Percentiles rank a stretch among this genome's conserved stretches.
phyloP scores from a whole-genome alignment of 2,113 vertebrate genomes.

The Xyliphius kryptos region DNA sequence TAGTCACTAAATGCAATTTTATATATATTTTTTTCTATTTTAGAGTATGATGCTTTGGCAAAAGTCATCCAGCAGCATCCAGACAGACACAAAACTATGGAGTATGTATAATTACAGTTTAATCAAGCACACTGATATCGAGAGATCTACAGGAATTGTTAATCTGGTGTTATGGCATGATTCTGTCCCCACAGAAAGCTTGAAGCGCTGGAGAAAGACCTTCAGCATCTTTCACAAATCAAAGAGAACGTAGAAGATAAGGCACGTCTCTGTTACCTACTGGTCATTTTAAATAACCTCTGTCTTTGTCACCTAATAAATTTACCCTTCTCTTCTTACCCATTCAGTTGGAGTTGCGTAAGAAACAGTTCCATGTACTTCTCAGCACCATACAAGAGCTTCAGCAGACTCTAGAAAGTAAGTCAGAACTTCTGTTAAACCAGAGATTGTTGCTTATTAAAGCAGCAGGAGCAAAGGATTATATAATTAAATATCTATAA shows the following conservation, averaged over 20 bases:
- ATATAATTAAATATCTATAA: too few relatives aligned
- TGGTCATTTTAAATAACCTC: too few relatives aligned
- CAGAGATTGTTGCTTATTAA: too few relatives aligned
- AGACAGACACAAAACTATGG: slow-evolving; percentile 90
- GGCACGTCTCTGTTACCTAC: slow-evolving; percentile 71
- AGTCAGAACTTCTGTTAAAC: too few relatives aligned
- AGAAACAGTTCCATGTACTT: slow-evolving; percentile 96
- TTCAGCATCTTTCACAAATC: slow-evolving; percentile 88
- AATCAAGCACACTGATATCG: too few relatives aligned
- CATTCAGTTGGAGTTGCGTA: slow-evolving; percentile 83
- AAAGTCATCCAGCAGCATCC: slow-evolving; percentile 97
- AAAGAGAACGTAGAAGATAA: slow-evolving; percentile 97
- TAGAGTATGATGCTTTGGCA: slow-evolving; percentile 92
- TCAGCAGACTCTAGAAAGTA: slow-evolving; percentile 95
- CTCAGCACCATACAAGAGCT: slow-evolving; percentile 96
- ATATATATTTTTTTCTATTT: too few relatives aligned
- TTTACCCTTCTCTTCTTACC: not conserved
- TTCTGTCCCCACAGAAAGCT: too few relatives aligned
- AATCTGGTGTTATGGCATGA: slow-evolving; percentile 47
- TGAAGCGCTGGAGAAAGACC: slow-evolving; percentile 90
- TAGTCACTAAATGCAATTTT: too few relatives aligned
- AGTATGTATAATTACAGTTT: slow-evolving; percentile 77
- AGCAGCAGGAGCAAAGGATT: too few relatives aligned
- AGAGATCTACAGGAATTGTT: too few relatives aligned
- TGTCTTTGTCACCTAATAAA: too few relatives aligned